These are phyloP conservation scores for Lepidonotus clava DNA, from an alignment of 2,888 invertebrate genomes.

Conservation along the genomic window DNA sequence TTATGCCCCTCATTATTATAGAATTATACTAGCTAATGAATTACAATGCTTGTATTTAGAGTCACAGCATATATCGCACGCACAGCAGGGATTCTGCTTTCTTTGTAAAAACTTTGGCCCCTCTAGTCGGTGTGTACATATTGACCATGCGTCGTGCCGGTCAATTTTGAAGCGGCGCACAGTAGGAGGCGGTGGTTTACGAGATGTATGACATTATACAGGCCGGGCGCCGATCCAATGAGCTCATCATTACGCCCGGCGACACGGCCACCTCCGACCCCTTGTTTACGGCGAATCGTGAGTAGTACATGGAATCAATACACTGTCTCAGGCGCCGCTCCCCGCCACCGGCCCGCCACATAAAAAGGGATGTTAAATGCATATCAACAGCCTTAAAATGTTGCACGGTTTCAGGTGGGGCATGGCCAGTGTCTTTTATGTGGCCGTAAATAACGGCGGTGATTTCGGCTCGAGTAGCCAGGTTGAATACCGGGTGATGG, in stretches of 20 bases:
- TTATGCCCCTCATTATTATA: too few relatives aligned
- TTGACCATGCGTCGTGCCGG: too few relatives aligned
- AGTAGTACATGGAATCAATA: constrained; percentile 23
- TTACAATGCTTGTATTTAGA: too few relatives aligned
- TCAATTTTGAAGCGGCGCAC: too few relatives aligned
- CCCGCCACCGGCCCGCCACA: neutral
- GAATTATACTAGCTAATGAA: too few relatives aligned
- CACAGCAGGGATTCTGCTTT: too few relatives aligned
- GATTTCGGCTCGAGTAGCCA: too few relatives aligned
- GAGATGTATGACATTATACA: neutral
- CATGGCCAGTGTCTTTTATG: neutral
- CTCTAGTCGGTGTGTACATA: too few relatives aligned
- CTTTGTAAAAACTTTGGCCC: too few relatives aligned
- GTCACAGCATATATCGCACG: too few relatives aligned
- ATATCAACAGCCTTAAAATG: constrained; percentile 7
- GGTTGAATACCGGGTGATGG: too few relatives aligned
- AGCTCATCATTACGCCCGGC: neutral
- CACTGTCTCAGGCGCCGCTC: constrained; percentile 4
- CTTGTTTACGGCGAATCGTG: constrained; percentile 24
- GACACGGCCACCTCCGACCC: neutral
- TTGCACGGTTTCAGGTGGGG: neutral
- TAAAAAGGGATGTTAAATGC: constrained; percentile 27
- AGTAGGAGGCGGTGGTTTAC: neutral
- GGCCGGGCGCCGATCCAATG: neutral
- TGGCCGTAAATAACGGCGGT: neutral